Percentiles rank a stretch among this genome's conserved stretches.
These are phyloP conservation scores for Polydrusus tereticollis DNA, from an alignment of 2,888 invertebrate species.

Conservation along the genomic window DNA sequence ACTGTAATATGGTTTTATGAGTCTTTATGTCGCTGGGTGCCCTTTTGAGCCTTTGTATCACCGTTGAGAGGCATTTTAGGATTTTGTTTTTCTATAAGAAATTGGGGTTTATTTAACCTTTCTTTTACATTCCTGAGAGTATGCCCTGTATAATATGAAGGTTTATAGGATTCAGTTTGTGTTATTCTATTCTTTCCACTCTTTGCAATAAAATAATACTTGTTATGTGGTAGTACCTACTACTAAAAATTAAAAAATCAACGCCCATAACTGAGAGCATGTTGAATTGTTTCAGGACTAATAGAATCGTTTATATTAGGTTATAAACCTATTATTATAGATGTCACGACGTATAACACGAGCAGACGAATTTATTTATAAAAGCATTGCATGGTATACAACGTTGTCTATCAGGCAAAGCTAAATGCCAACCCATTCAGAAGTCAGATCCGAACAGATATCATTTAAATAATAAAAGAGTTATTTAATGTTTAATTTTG, in stretches of 20 bases:
- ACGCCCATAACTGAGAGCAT: slow-evolving; percentile 33
- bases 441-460: background rate
- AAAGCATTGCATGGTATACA: slow-evolving; percentile 22
- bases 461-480: slow-evolving; percentile 1
- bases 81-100: too few relatives aligned
- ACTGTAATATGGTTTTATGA: too few relatives aligned
- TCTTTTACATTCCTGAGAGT: too few relatives aligned
- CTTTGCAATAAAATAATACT: background rate
- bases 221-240: background rate
- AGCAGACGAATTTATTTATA: slow-evolving; percentile 27
- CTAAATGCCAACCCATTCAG: slow-evolving; percentile 21
- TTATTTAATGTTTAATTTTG: background rate
- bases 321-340: slow-evolving; percentile 47
- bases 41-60: too few relatives aligned
- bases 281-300: slow-evolving; percentile 37
- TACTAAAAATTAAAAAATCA: slow-evolving; percentile 35
- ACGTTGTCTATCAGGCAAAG: slow-evolving; percentile 22
- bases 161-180: too few relatives aligned
- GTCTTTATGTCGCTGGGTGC: too few relatives aligned
- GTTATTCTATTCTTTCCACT: too few relatives aligned
- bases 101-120: too few relatives aligned
- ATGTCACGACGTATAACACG: slow-evolving; percentile 33
- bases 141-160: too few relatives aligned
- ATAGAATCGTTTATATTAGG: slow-evolving; percentile 46
- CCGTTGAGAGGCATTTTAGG: too few relatives aligned